Conservation (phyloP, 2,797 vertebrate species). For the Danio albolineatus region DNA sequence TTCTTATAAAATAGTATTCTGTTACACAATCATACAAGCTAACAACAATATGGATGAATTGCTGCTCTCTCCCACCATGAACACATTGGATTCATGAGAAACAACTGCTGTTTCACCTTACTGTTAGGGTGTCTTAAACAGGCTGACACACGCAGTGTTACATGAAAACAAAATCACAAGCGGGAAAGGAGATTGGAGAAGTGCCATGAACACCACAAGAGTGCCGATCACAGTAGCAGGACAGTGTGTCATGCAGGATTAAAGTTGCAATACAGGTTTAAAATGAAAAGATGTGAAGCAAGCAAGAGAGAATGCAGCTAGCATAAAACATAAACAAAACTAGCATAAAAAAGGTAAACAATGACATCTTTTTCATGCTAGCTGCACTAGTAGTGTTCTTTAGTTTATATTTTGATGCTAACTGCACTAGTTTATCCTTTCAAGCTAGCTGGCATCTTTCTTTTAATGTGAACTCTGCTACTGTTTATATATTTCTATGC, state of each 20-base stretch:
- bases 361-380: too few relatives aligned
- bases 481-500: too few relatives aligned
- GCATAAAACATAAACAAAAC: neutral
- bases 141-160: slow-evolving; percentile 5
- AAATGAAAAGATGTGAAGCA: neutral
- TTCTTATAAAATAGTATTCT: too few relatives aligned
- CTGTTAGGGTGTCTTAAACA: neutral
- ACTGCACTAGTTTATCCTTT: too few relatives aligned
- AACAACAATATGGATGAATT: neutral
- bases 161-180: slow-evolving; percentile 21
- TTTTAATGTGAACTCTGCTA: too few relatives aligned
- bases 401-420: too few relatives aligned
- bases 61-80: neutral
- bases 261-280: slow-evolving; percentile 5
- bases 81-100: neutral
- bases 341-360: too few relatives aligned
- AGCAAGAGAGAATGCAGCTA: neutral
- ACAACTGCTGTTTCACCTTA: neutral
- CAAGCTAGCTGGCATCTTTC: too few relatives aligned
- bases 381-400: too few relatives aligned
- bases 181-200: slow-evolving; percentile 15
- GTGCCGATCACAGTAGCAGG: slow-evolving; percentile 16
- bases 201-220: neutral
- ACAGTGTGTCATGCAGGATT: slow-evolving; percentile 11
- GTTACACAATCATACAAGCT: neutral